Evolutionary conservation across 2,888 invertebrate species (phyloP).

Genomic region (Drosophila infuscata): DNA sequence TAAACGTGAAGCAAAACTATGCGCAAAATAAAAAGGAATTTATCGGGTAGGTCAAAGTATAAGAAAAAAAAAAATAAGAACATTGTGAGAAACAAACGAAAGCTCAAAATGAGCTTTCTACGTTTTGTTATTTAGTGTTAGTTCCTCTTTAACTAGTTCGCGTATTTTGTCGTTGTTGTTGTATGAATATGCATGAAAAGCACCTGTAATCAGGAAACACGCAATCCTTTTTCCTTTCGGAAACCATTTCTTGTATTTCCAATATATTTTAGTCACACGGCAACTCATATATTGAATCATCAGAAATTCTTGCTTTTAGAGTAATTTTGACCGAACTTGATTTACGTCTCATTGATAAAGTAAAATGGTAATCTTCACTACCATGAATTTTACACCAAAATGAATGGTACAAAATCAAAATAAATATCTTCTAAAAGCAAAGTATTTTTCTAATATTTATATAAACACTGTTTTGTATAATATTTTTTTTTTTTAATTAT

Average conservation of each 20-base stretch:
- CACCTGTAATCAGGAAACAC: conserved; percentile 46
- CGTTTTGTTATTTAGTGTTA: not conserved
- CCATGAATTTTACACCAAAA: not conserved
- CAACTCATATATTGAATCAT: not conserved
- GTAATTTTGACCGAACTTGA: not conserved
- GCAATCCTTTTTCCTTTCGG: not conserved
- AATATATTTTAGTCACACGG: not conserved
- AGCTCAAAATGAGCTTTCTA: conserved; percentile 27
- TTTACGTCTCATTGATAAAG: not conserved
- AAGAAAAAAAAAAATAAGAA: conserved; percentile 17
- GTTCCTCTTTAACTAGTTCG: conserved; percentile 10
- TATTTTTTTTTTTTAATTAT: not conserved
- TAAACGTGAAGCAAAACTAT: conserved; percentile 67
- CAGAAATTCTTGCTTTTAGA: not conserved
- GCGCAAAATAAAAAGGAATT: conserved; percentile 44
- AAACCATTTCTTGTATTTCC: not conserved
- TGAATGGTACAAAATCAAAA: not conserved
- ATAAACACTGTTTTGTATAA: not conserved
- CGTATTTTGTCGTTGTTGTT: conserved; percentile 2
- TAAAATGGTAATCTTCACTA: not conserved
- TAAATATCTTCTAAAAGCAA: not conserved
- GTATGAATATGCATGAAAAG: conserved; percentile 70
- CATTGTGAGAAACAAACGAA: conserved; percentile 12
- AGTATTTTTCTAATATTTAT: not conserved
- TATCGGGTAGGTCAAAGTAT: conserved; percentile 28